phyloP scores from a whole-genome alignment of 1,140 invertebrate genomes.

The Neuroterus valhalla region DNA sequence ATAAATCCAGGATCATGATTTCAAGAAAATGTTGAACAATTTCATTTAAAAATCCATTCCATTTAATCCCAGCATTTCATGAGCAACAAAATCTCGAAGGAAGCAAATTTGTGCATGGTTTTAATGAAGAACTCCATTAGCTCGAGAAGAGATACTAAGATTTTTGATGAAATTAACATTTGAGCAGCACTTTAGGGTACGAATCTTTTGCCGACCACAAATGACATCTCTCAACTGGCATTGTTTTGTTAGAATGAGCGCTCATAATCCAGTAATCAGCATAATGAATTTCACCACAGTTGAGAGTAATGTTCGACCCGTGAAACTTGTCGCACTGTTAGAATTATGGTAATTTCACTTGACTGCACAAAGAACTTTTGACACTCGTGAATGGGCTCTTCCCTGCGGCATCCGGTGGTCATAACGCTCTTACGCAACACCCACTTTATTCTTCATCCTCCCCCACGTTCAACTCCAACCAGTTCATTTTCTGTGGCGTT shows the following conservation, averaged over 20 bases:
- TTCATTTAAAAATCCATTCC: not conserved
- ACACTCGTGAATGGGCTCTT: slow-evolving; percentile 15
- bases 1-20: not conserved
- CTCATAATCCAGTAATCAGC: not conserved
- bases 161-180: not conserved
- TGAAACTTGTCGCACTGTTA: slow-evolving; percentile 1
- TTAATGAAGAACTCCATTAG: not conserved
- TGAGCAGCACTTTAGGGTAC: not conserved
- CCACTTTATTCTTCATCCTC: not conserved
- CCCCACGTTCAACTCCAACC: not conserved
- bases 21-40: not conserved
- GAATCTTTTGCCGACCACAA: not conserved
- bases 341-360: slow-evolving; percentile 21
- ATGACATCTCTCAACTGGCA: not conserved
- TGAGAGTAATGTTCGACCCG: slow-evolving; percentile 5
- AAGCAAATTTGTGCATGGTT: not conserved
- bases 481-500: slow-evolving; percentile 23
- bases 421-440: slow-evolving; percentile 11
- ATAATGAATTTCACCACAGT: slow-evolving; percentile 17
- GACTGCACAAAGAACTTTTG: slow-evolving; percentile 12
- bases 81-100: not conserved
- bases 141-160: not conserved
- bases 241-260: slow-evolving; percentile 9
- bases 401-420: slow-evolving; percentile 9
- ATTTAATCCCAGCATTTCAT: too few relatives aligned